Evolutionary conservation across 1,140 invertebrate species (phyloP).

Genomic region (Charaxes varanes): DNA sequence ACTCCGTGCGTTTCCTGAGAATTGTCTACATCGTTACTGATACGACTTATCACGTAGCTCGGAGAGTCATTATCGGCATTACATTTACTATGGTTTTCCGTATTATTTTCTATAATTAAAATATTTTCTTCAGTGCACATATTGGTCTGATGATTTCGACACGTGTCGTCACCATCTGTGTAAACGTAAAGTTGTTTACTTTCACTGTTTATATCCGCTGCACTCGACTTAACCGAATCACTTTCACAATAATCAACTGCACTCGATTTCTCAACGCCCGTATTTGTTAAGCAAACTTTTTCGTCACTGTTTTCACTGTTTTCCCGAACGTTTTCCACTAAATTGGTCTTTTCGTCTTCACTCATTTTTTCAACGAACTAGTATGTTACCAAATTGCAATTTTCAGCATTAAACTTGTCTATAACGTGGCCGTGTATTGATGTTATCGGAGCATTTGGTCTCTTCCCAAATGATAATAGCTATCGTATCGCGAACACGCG

Average conservation of each 20-base stretch:
- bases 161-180: background rate
- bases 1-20: background rate
- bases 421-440: background rate
- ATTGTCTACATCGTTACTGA: background rate
- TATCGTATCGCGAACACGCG: conserved; percentile 24
- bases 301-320: conserved; percentile 1
- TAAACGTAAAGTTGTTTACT: background rate
- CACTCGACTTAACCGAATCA: background rate
- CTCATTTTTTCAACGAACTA: too few relatives aligned
- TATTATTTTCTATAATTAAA: background rate
- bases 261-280: background rate
- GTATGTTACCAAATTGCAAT: too few relatives aligned
- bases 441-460: conserved; percentile 4
- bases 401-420: background rate
- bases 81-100: background rate
- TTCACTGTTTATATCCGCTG: background rate
- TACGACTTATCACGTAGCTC: too few relatives aligned
- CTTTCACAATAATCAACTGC: background rate
- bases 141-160: background rate
- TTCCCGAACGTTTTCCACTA: background rate
- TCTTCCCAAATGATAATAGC: conserved; percentile 12
- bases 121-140: background rate
- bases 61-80: background rate
- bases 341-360: conserved; percentile 10
- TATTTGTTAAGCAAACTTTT: background rate